A percentile compares a stretch with the other conserved stretches of the same genome.
These are phyloP conservation scores for Schrankia costaestrigalis DNA, from an alignment of 2,888 invertebrate species.

Conservation along the genomic window DNA sequence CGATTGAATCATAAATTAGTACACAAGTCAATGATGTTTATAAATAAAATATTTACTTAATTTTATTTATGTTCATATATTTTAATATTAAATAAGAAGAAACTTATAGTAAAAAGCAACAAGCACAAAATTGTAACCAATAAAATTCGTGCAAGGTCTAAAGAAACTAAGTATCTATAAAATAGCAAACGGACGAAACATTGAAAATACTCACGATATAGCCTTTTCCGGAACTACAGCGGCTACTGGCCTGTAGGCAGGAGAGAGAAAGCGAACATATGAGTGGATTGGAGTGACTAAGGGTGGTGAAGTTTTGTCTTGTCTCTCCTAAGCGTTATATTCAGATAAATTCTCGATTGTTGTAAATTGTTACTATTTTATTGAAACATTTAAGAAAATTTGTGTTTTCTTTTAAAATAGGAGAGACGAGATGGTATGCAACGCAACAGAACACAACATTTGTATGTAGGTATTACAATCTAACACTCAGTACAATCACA, in stretches of 20 bases:
- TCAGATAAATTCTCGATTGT: too few species aligned
- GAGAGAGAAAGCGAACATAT: constrained; percentile 80
- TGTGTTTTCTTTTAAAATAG: too few species aligned
- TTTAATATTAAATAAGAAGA: not conserved
- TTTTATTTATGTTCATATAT: too few species aligned
- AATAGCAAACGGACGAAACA: constrained; percentile 64
- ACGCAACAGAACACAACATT: constrained; percentile 47
- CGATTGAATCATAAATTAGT: constrained; percentile 20
- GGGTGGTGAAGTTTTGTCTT: constrained; percentile 61
- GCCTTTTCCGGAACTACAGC: constrained; percentile 96
- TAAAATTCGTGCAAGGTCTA: constrained; percentile 41
- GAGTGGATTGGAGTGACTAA: constrained; percentile 72
- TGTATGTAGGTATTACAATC: constrained; percentile 37
- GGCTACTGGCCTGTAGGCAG: constrained; percentile 91
- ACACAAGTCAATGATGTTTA: constrained; percentile 12
- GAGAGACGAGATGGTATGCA: constrained; percentile 57
- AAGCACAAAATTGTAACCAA: constrained; percentile 26
- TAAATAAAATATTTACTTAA: constrained; percentile 9
- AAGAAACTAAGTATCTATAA: constrained; percentile 27
- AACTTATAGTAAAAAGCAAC: constrained; percentile 20
- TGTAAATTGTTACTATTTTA: too few species aligned
- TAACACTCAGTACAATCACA: constrained; percentile 52
- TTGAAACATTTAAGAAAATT: too few species aligned
- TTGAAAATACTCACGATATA: constrained; percentile 92
- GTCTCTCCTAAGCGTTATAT: constrained; percentile 65